Base-by-base conservation (phyloP, 92 coral and sea anemone genomes). In the Bergia sp. region DNA sequence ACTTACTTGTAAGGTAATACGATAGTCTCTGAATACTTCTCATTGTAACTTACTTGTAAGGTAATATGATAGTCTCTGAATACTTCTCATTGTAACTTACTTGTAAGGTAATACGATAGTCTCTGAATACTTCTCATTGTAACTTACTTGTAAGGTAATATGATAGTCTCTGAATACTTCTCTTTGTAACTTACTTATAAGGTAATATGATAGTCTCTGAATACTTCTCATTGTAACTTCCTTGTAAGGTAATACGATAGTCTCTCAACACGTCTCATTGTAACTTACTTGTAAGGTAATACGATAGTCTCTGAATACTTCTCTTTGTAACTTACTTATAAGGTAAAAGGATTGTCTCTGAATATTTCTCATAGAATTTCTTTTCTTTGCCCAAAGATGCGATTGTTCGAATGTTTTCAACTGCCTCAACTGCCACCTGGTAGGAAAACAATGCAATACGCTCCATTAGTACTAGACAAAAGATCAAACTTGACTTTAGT, bases 401-500 rank as follows among this genome's bases (percentile, higher is more conserved):
- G 7, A 96, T 94, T 40, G 99, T 96, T 83, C 98, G 92, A 43
- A 96, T 86, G 85, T 96, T 96, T 71, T 92, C 98, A 86, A 96
- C 92, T 1, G 97, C 94, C 79, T 96, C 99, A 8, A 94, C 98
- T 36, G 99, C 96, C 55, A 95, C 94, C 99, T 96, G 84, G 71
- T 47, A 76, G 64, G n/a, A 37, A 67, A 42, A 20, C 23, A 69
- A 43, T 53, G 18, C 77, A 73, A 73, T 0, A 6, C 18, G 40
- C 18, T 37, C 77, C 77, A 2, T 73, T 73, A 36, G 77, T 73
- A 61, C 29, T 23, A 53, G 58, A 12, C 58, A 20, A 61, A 61
- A n/a, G 7, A 61, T 18, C 69, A 61, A 61, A 61, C 23, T 61
- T 23, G 23, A 16, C 69, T 61, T 57, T 57, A 15, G 21, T 57